Conservation (phyloP, 2,797 vertebrate genomes). For the Mus spretus region DNA sequence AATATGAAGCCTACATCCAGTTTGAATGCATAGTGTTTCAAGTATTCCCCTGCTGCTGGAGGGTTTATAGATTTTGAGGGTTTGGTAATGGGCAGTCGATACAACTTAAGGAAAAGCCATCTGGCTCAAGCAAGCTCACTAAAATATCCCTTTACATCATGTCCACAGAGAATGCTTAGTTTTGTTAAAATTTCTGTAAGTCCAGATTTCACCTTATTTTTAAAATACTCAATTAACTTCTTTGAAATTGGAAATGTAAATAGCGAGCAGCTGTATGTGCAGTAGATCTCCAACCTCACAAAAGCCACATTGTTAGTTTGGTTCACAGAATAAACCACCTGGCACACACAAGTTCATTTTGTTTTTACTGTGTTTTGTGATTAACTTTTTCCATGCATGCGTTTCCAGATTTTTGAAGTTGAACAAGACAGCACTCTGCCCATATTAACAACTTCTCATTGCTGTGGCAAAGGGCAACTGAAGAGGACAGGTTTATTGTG, state of each 20-base stretch:
- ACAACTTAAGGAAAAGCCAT: slow-evolving; percentile 41
- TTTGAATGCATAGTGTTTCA: slow-evolving; percentile 34
- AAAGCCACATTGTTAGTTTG: not conserved
- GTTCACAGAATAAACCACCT: not conserved
- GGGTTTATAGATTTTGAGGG: not conserved
- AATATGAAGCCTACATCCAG: slow-evolving; percentile 23
- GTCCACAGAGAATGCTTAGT: slow-evolving; percentile 1
- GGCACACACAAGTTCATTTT: not conserved
- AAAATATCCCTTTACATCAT: slow-evolving; percentile 10
- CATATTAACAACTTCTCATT: not conserved
- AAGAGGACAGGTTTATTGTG: not conserved
- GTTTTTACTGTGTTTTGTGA: slow-evolving; percentile 29
- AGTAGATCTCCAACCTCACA: not conserved
- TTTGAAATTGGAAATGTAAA: slow-evolving; percentile 37
- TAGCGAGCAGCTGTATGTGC: not conserved
- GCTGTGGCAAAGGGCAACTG: not conserved
- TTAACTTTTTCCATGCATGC: not conserved
- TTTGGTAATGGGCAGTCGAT: not conserved
- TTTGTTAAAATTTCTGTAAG: slow-evolving; percentile 38
- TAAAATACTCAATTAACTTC: not conserved
- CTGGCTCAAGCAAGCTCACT: not conserved
- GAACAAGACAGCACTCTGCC: not conserved
- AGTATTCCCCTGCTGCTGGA: slow-evolving; percentile 12
- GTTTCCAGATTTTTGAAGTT: not conserved
- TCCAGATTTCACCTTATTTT: slow-evolving; percentile 41